Base-by-base conservation (phyloP, 2,113 vertebrate species). In the Centropus bengalensis region DNA sequence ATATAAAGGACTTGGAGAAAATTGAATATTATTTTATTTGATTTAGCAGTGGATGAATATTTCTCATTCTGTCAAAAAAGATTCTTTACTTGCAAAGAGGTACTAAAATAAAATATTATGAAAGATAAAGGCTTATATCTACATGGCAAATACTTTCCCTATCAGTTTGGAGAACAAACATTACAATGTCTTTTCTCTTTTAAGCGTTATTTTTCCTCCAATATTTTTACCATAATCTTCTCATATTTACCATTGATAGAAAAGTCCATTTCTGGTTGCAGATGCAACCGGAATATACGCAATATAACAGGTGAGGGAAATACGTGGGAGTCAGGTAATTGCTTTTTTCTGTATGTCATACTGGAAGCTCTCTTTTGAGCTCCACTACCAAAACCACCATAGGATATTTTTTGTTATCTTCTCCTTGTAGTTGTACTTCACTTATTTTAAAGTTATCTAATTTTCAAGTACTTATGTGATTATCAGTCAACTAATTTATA, bases 21-120 rank as follows among this genome's bases (percentile, higher is more conserved):
- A 95, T 82, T 19, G 0, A 95, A 73, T 95, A 64, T 71, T 79
- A 40, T 59, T 82, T 92, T 84, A 92, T 84, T 96, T 5, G n/a
- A 94, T 96, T 96, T 86, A 91, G 62, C 38, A 88, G 66, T 49
- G 69, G 69, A 91, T 86, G 69, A 92, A 75, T 91, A 92, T 95
- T 95, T 92, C 86, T 95, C 89, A 94, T 96, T 92, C 91, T 94
- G 80, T 80, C 89, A 82, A 80, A 93, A 51, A 86, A 90, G 56
- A 88, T 86, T 95, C 93, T 88, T 93, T 83, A 93, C 38, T 94
- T 4, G 8, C 27, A 84, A 88, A 83, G 44, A 90, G 47, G 26
- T 88, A 33, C 52, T 75, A 88, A 92, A 94, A 94, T 81, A 83
- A 92, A 92, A 86, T 75, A 92, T 71, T 83, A 73, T 60, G 56